A percentile compares a stretch with the other conserved stretches of the same genome.
phyloP scores from a whole-genome alignment of 2,797 vertebrate species.

The Glyptemys insculpta region DNA sequence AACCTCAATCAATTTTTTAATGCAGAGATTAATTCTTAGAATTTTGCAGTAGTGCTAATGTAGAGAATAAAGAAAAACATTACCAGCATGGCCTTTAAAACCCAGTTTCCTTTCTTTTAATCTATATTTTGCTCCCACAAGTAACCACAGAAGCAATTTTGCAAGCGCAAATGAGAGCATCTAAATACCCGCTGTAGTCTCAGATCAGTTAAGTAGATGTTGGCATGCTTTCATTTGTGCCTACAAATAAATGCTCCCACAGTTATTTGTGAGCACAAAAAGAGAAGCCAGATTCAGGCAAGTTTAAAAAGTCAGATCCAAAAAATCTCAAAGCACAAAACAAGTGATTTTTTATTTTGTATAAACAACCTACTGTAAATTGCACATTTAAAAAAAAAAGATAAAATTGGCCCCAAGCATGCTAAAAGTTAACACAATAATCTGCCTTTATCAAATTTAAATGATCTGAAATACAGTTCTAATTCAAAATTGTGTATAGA shows the following conservation, averaged over 20 bases:
- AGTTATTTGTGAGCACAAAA: constrained; percentile 35
- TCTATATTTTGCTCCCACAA: neutral
- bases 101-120: neutral
- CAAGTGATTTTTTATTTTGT: neutral
- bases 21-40: neutral
- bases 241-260: neutral
- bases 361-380: neutral
- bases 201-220: constrained; percentile 27
- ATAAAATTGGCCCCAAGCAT: accelerated
- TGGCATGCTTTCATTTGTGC: constrained; percentile 31
- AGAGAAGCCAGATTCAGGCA: constrained; percentile 8
- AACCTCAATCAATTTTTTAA: neutral
- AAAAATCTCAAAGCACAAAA: neutral
- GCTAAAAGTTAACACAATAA: neutral
- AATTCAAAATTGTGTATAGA: neutral
- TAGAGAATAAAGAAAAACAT: neutral
- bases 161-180: neutral
- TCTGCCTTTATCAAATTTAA: neutral
- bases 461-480: neutral
- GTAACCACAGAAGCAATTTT: neutral
- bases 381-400: neutral
- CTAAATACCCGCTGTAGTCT: neutral
- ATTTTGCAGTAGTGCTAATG: neutral
- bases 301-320: constrained; percentile 1
- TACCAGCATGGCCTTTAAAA: neutral